These are phyloP conservation scores for Mus minutoides DNA, from an alignment of 2,797 vertebrate species.

Conservation along the genomic window DNA sequence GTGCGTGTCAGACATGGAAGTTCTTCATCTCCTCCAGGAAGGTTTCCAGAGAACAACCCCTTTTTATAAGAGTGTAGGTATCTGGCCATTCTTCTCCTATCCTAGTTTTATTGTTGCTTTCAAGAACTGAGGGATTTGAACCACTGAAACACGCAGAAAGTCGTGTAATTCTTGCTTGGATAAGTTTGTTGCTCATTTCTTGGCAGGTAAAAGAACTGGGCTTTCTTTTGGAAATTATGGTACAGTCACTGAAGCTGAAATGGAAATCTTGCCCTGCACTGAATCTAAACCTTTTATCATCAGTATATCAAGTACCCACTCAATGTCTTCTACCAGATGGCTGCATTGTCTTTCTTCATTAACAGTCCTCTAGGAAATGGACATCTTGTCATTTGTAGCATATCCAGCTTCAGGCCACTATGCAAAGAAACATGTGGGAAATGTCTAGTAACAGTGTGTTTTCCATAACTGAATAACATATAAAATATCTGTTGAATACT, in stretches of 20 bases:
- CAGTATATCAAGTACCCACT: not conserved
- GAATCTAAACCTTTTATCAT: not conserved
- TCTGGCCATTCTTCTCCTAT: not conserved
- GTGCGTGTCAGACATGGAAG: not conserved
- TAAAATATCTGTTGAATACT: not conserved
- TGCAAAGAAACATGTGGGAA: conserved; percentile 33
- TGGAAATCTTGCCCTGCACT: not conserved
- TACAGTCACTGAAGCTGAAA: conserved; percentile 1
- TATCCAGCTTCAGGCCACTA: not conserved
- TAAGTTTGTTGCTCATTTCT: not conserved
- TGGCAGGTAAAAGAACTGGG: conserved; percentile 27
- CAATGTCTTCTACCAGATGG: not conserved
- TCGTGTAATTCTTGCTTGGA: not conserved
- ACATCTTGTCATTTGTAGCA: not conserved
- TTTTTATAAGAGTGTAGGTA: not conserved
- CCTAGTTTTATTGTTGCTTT: not conserved
- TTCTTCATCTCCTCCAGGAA: not conserved
- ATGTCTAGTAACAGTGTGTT: conserved; percentile 27
- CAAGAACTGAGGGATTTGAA: conserved; percentile 20
- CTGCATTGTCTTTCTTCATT: not conserved
- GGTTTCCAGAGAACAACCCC: not conserved
- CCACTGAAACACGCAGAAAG: not conserved
- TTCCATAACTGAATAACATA: not conserved
- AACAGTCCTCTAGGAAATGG: not conserved
- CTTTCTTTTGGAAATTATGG: conserved; percentile 26